Base-by-base conservation (phyloP, 2,797 vertebrate species). In the Oreochromis grahami region DNA sequence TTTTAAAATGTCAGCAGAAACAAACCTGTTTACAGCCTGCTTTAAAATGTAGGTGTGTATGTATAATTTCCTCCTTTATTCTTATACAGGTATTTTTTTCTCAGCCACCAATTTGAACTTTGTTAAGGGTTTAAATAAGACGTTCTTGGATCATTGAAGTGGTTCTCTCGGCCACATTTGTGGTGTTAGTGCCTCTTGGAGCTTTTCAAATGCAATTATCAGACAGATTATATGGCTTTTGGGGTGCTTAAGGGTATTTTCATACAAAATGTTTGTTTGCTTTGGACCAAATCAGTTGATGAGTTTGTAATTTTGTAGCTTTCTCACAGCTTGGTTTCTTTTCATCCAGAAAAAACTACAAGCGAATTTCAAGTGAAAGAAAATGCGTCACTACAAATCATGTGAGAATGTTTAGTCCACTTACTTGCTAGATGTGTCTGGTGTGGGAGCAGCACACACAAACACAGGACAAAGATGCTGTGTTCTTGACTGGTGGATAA, bases 151-250 rank as follows among this genome's bases (percentile, higher is more conserved):
- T 48, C 41, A 29, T 4, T 48, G 65, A 70, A 2, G 9, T 17
- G 65, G 65, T 10, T 26, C 41, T 0, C 21, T 45, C 1, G 1
- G 29, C 24, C 24, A 3, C 24, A 26, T 19, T 26, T 45, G 65
- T 19, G 24, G 21, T 72, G 0, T 72, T 0, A 0, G 9, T 45
- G 24, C 9, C 41, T 72, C 26, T 5, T 72, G 41, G 41, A 0
- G 41, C 17, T 7, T 12, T 45, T 72, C 24, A 45, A 72, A 48
- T 72, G 4, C 24, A 72, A 2, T 11, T 2, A 0, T 72, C 6
- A 26, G 41, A 72, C 9, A 70, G 41, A 45, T 26, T 45, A 45
- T 11, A 26, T 4, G 0, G 43, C 68, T 11, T 45, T 17, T 72
- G 6, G 24, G 14, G 2, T 19, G 24, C 65, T 11, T 45, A 17